Evolutionary conservation across 2,797 vertebrate genomes (phyloP).

Genomic region (Rhinichthys osculus): DNA sequence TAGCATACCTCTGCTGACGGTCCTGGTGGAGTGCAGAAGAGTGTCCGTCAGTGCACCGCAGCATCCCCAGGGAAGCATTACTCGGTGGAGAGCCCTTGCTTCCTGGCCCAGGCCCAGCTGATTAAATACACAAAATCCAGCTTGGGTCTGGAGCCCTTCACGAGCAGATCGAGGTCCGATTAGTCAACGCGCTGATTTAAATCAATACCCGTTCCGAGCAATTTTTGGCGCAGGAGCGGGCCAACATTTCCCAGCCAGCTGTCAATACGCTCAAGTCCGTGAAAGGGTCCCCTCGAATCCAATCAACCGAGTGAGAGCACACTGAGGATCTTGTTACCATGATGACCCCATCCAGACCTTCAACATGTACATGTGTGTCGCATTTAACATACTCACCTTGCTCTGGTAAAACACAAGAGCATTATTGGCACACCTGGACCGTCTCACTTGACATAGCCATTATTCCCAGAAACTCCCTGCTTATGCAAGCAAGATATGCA

Average conservation of each 20-base stretch:
- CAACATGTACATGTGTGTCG: slow-evolving; percentile 22
- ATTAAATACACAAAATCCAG: slow-evolving; percentile 63
- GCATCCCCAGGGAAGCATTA: slow-evolving; percentile 58
- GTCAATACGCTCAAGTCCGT: slow-evolving; percentile 47
- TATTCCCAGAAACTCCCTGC: not conserved
- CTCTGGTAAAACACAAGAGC: slow-evolving; percentile 31
- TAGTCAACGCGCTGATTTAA: slow-evolving; percentile 53
- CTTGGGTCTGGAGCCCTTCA: slow-evolving; percentile 45
- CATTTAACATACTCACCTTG: slow-evolving; percentile 33
- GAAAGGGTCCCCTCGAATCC: slow-evolving; percentile 43
- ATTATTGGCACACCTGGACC: slow-evolving; percentile 23
- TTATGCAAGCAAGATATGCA: not conserved
- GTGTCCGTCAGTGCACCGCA: slow-evolving; percentile 58
- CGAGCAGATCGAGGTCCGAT: slow-evolving; percentile 46
- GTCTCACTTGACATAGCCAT: slow-evolving; percentile 3
- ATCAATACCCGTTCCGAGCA: slow-evolving; percentile 45
- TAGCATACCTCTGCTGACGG: slow-evolving; percentile 59
- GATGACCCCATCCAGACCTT: slow-evolving; percentile 44
- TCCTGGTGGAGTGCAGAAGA: slow-evolving; percentile 50
- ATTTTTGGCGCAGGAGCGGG: slow-evolving; percentile 27
- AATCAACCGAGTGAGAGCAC: slow-evolving; percentile 33
- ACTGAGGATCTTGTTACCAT: slow-evolving; percentile 55
- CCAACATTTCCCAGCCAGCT: slow-evolving; percentile 39
- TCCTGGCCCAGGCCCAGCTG: slow-evolving; percentile 60
- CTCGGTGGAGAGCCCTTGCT: slow-evolving; percentile 52